Conservation (phyloP, 2,113 vertebrate genomes). For the Carlito syrichta region DNA sequence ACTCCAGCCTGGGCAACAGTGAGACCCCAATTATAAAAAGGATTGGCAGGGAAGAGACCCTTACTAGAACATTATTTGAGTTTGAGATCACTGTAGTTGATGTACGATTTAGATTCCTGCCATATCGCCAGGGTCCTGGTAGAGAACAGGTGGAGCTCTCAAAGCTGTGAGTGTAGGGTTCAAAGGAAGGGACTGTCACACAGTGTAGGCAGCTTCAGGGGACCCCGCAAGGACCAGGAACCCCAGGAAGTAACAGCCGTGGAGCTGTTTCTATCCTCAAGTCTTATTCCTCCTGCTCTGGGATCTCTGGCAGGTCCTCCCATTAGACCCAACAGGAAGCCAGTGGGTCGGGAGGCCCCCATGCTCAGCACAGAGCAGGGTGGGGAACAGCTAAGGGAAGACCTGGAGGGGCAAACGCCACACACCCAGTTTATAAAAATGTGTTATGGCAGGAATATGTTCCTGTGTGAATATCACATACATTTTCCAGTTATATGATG, state of each 20-base stretch:
- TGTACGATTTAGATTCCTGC: not conserved
- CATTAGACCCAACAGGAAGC: not conserved
- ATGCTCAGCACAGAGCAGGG: not conserved
- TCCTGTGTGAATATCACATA: not conserved
- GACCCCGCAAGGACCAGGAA: not conserved
- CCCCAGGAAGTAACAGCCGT: rapidly evolving
- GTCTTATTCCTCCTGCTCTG: not conserved
- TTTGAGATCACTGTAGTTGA: not conserved
- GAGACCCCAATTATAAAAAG: too few species aligned
- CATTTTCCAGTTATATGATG: not conserved
- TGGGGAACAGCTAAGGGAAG: not conserved
- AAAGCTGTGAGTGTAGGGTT: not conserved
- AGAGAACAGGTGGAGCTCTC: not conserved
- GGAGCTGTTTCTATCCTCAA: not conserved
- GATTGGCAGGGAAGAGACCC: not conserved
- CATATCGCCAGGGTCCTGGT: too few species aligned
- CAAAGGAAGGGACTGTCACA: not conserved
- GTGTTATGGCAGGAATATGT: too few species aligned
- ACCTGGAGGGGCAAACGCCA: not conserved
- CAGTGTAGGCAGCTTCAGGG: not conserved
- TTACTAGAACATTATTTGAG: not conserved
- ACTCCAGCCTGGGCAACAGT: too few species aligned
- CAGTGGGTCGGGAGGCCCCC: not conserved
- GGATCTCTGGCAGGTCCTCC: not conserved
- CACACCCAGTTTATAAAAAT: not conserved